Base-by-base conservation (phyloP, 2,888 invertebrate genomes). In the Caenorhabditis sp. region DNA sequence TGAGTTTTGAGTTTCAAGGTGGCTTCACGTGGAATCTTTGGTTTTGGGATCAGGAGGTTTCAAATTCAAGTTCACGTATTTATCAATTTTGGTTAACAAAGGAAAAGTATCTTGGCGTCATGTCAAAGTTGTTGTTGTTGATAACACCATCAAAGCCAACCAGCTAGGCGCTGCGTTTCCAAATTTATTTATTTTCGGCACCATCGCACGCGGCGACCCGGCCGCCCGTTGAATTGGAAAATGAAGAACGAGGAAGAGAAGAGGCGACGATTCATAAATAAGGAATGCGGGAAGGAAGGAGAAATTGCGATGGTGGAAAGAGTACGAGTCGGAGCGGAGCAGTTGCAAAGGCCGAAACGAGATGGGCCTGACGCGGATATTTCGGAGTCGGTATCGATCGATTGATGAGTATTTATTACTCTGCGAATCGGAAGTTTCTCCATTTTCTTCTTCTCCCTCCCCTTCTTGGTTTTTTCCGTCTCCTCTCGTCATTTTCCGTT, bases 191-290 rank as follows among this genome's bases (percentile, higher is more conserved):
- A 47, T 47, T 47, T 47, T 47, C 18, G 47, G 47, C 47, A 47
- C 47, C 47, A 9, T 18, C 47, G 47, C 47, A 40, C 40, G 40
- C 32, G 32, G 4, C 32, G 32, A n/a, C n/a, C n/a, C n/a, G n/a
- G n/a, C n/a, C n/a, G n/a, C 32, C 40, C 40, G 40, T 40, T 15
- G 40, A 40, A 40, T 13, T 40, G 40, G 15, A 51, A 18, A 47
- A 47, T 18, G 47, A 47, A 37, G 53, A 53, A 65, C 53, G 53
- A 65, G 65, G 65, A 51, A 53, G 37, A 20, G 37, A 35, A 35
- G 35, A 53, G n/a, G 47, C 47, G 51, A 47, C n/a, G 40, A 55
- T 58, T 58, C 68, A 68, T 68, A 68, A 68, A 68, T 68, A 68
- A 68, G 68, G 32, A 68, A 58, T 47, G 28, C 40, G 55, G 40